Conservation (phyloP, 2,797 vertebrate species). For the Artibeus jamaicensis region DNA sequence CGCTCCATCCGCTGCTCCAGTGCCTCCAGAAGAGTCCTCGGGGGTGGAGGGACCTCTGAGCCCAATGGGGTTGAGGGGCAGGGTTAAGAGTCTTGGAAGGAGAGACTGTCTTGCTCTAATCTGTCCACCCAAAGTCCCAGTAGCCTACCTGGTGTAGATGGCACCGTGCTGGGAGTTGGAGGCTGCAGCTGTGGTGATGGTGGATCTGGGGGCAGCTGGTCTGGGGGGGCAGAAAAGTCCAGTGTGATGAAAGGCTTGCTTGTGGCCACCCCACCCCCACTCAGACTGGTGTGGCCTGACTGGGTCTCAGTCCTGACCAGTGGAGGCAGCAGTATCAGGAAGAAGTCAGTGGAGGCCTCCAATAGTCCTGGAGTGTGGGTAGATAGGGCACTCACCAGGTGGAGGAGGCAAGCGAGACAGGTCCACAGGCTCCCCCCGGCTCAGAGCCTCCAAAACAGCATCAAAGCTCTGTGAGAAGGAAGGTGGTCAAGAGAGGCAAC, state of each 20-base stretch:
- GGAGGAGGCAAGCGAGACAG: constrained; percentile 86
- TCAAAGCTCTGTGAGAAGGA: constrained; percentile 79
- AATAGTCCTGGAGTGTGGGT: background rate
- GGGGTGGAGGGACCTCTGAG: constrained; percentile 81
- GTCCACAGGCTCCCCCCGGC: constrained; percentile 85
- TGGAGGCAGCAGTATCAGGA: background rate
- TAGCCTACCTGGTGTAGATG: background rate
- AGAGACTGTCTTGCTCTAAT: background rate
- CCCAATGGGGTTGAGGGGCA: fast-evolving
- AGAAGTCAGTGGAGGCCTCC: background rate
- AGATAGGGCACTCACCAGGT: constrained; percentile 82
- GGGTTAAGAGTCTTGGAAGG: background rate
- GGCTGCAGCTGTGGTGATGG: constrained; percentile 45
- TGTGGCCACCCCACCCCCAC: background rate
- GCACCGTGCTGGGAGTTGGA: background rate
- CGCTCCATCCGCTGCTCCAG: constrained; percentile 93
- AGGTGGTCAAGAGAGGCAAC: background rate
- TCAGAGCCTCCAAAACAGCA: constrained; percentile 84
- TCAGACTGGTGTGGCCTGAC: background rate
- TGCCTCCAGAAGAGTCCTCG: constrained; percentile 87
- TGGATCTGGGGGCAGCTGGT: constrained; percentile 65
- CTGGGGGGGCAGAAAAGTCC: constrained; percentile 57
- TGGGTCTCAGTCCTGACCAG: background rate
- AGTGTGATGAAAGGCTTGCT: background rate
- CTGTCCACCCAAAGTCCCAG: background rate